phyloP scores from a whole-genome alignment of 30 jellyfish, hydroid and myxozoan genomes.

The Sanderia malayensis region DNA sequence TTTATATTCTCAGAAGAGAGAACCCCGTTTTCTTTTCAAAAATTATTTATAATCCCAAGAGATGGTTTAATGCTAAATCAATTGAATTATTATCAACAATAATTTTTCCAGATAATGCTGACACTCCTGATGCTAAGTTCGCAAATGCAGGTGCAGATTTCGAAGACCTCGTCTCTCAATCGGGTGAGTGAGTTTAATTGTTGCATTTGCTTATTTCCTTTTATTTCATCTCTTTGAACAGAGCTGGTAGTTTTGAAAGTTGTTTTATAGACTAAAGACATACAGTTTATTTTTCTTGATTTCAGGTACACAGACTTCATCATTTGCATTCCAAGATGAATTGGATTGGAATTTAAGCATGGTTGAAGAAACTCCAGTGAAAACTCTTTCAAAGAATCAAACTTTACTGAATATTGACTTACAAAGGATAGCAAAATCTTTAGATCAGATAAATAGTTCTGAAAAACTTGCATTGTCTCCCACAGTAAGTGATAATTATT shows the following conservation, averaged over 20 bases:
- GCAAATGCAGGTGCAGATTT: not conserved
- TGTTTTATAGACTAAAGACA: not conserved
- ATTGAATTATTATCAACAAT: not conserved
- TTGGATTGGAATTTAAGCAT: not conserved
- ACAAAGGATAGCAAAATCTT: not conserved
- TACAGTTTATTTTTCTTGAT: not conserved
- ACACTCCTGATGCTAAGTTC: not conserved
- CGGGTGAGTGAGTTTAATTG: too few species aligned
- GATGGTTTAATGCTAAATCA: not conserved
- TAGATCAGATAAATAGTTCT: slow-evolving; percentile 11
- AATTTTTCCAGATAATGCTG: not conserved
- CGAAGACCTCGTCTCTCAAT: not conserved
- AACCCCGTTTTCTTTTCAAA: not conserved
- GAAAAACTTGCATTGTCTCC: slow-evolving; percentile 20
- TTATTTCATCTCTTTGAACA: not conserved
- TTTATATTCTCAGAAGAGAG: not conserved
- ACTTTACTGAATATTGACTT: slow-evolving; percentile 10
- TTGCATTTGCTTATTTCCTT: not conserved
- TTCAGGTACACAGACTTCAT: too few species aligned
- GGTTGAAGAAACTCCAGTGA: not conserved
- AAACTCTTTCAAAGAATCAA: not conserved
- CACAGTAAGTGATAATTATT: slow-evolving; percentile 11
- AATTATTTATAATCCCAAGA: not conserved
- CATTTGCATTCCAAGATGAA: too few species aligned
- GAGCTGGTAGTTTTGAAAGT: not conserved